These are phyloP conservation scores for Masticophis lateralis DNA, from an alignment of 2,797 vertebrate genomes.

Conservation along the genomic window DNA sequence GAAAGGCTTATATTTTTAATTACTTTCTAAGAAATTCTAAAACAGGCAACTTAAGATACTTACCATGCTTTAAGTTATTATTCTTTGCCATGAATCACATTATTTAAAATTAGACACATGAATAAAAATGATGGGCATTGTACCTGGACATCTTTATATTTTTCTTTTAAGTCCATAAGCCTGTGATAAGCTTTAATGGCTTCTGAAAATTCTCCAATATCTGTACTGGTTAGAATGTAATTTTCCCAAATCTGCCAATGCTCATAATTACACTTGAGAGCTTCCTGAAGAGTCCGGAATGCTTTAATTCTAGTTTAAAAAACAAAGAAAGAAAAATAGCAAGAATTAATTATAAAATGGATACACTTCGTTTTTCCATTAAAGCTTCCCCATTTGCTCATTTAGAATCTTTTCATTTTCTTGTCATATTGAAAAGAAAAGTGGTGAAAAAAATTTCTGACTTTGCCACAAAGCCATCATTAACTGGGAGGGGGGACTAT, in stretches of 20 bases:
- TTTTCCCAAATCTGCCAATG: slow-evolving; percentile 99
- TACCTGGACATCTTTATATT: slow-evolving; percentile 92
- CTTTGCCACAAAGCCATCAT: background rate
- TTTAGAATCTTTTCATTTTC: background rate
- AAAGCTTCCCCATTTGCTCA: background rate
- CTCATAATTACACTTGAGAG: slow-evolving; percentile 94
- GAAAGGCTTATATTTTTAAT: background rate
- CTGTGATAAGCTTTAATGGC: slow-evolving; percentile 92
- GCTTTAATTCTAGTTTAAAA: slow-evolving; percentile 80
- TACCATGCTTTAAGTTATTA: background rate
- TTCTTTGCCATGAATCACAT: background rate
- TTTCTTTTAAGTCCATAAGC: slow-evolving; percentile 90
- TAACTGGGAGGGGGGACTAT: background rate
- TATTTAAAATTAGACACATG: background rate
- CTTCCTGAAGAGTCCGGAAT: slow-evolving; percentile 91
- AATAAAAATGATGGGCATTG: slow-evolving; percentile 26
- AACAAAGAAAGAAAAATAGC: slow-evolving; percentile 8
- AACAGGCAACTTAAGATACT: background rate
- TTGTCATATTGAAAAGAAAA: slow-evolving; percentile 24
- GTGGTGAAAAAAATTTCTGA: background rate
- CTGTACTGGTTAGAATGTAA: slow-evolving; percentile 85
- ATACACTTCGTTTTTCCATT: background rate
- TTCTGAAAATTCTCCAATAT: slow-evolving; percentile 90
- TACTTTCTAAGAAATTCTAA: background rate
- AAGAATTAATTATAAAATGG: background rate